Base-by-base conservation (phyloP, 2,113 vertebrate genomes). In the Aptenodytes forsteri region DNA sequence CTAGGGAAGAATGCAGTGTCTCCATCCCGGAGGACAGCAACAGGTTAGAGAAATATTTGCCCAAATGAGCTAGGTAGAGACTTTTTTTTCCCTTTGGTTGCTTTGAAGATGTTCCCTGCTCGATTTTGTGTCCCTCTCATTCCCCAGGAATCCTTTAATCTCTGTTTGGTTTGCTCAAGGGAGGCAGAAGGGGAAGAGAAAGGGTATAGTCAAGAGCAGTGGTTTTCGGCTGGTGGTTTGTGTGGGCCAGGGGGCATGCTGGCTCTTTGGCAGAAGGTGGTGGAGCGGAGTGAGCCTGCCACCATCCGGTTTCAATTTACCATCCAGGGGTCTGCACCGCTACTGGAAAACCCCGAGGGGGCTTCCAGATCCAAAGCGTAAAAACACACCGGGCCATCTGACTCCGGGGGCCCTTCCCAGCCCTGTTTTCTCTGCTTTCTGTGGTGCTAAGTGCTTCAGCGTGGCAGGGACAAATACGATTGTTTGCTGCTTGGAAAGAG, bases 1-100 rank as follows among this genome's bases (percentile, higher is more conserved):
- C 38, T 67, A 67, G 73, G 72, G 58, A 89, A 67, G 46, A 75
- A 73, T 2, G 55, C 12, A 15, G 21, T 64, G 20, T 89, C 10
- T 5, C 52, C 72, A 84, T 79, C n/a, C 23, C 46, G 38, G 73
- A 89, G 56, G 89, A 96, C 61, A 94, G 73, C 52, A 79, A 27
- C 87, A 96, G 89, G 93, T 96, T 96, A 96, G 93, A 94, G 94
- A 93, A 97, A 95, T 94, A 97, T 94, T 95, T 96, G 91, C 73
- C 94, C 81, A 93, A 84, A 91, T 65, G 61, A 69, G 44, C 32
- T 97, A 97, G 94, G 93, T 96, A 91, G 52, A 76, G 81, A 29
- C 6, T 22, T 82, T 67, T 95, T 77, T 86, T 77, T 86, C 27
- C 46, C 70, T 84, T 89, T 78, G 59, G n/a, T 89, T 91, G 83